Conservation (phyloP, 2,113 vertebrate genomes). For the Xenus cinereus region DNA sequence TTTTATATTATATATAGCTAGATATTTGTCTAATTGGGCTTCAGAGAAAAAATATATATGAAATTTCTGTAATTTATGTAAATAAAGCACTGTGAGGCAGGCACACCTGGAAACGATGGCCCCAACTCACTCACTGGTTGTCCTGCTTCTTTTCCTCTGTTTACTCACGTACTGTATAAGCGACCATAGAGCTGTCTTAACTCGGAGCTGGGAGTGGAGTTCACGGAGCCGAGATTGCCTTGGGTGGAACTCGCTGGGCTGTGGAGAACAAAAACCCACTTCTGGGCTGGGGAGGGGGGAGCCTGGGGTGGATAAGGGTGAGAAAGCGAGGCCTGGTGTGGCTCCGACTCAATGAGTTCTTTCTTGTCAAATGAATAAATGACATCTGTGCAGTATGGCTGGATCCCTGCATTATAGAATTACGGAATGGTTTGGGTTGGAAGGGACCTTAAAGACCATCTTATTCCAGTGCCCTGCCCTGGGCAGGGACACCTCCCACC, state of each 20-base stretch:
- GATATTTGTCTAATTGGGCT: slow-evolving; percentile 64
- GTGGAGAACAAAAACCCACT: not conserved
- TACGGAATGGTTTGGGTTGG: not conserved
- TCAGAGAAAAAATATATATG: not conserved
- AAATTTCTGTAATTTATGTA: slow-evolving; percentile 23
- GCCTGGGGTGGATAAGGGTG: not conserved
- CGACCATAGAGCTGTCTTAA: not conserved
- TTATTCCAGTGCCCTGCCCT: no score
- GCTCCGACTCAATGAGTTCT: not conserved
- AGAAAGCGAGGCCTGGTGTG: not conserved
- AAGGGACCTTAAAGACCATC: not conserved
- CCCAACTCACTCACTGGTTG: not conserved
- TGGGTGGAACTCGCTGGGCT: accelerated
- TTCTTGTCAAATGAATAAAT: slow-evolving; percentile 34
- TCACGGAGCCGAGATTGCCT: not conserved
- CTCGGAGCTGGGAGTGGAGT: not conserved
- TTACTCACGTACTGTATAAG: not conserved
- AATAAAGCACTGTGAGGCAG: slow-evolving; percentile 45
- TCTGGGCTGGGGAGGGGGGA: not conserved
- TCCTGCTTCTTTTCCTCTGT: not conserved
- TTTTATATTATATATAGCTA: slow-evolving; percentile 73
- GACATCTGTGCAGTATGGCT: not conserved
- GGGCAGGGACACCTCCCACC: not conserved
- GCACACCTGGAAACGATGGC: not conserved
- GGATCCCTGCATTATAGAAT: not conserved